Conservation (phyloP, 2,888 invertebrate species). For the Eledona agricola region DNA sequence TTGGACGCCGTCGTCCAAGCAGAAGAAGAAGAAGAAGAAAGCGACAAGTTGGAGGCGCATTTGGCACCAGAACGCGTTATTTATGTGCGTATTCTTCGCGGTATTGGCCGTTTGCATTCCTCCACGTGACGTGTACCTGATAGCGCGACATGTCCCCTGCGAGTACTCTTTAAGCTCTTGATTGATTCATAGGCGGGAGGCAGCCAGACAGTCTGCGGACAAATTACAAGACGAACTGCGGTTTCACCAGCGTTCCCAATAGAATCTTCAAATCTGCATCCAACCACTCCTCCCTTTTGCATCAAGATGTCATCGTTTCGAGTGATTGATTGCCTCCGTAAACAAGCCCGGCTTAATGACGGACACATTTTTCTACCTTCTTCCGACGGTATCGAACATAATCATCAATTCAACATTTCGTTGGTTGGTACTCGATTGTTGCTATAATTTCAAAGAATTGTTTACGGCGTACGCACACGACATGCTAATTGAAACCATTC, state of each 20-base stretch:
- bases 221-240: slow-evolving; percentile 27
- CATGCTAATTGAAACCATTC: slow-evolving; percentile 50
- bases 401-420: slow-evolving; percentile 33
- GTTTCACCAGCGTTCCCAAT: too few species aligned
- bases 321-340: slow-evolving; percentile 23
- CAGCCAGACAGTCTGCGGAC: slow-evolving; percentile 16
- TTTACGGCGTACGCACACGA: slow-evolving; percentile 44
- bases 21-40: slow-evolving; percentile 5
- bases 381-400: too few species aligned
- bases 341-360: slow-evolving; percentile 29
- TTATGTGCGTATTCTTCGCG: slow-evolving; percentile 36
- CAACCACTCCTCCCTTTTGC: too few species aligned
- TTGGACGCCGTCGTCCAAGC: slow-evolving; percentile 3
- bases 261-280: too few species aligned
- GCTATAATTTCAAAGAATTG: slow-evolving; percentile 45
- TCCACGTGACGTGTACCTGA: slow-evolving; percentile 46
- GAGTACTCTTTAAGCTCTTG: slow-evolving; percentile 21
- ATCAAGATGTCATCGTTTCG: slow-evolving; percentile 25
- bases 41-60: slow-evolving; percentile 12
- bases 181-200: slow-evolving; percentile 33
- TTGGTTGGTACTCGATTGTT: slow-evolving; percentile 29
- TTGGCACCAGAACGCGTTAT: slow-evolving; percentile 27
- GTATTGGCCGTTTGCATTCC: slow-evolving; percentile 41
- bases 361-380: slow-evolving; percentile 27
- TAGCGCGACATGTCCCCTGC: slow-evolving; percentile 38